A percentile compares a stretch with the other conserved stretches of the same genome.
phyloP scores from a whole-genome alignment of 30 jellyfish, hydroid and myxozoan genomes.

The Cassiopea andromeda region DNA sequence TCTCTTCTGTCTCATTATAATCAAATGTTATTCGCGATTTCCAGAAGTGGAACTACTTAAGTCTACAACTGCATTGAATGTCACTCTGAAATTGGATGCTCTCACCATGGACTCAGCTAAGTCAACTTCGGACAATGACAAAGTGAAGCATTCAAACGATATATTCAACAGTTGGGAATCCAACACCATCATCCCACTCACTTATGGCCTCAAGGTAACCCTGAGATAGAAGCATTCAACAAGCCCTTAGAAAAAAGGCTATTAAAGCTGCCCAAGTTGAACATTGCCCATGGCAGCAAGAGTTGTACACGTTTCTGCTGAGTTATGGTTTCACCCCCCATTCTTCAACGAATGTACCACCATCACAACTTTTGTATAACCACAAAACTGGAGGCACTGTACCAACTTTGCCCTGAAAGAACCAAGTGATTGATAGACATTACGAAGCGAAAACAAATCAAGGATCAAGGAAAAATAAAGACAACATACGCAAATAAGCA shows the following conservation, averaged over 20 bases:
- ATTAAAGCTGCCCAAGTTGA: constrained; percentile 33
- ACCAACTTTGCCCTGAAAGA: constrained; percentile 25
- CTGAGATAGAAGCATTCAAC: constrained; percentile 44
- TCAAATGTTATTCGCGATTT: constrained; percentile 24
- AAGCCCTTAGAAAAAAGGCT: constrained; percentile 33
- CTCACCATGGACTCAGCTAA: background rate
- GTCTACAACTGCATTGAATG: constrained; percentile 35
- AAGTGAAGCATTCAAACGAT: constrained; percentile 52
- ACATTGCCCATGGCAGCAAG: constrained; percentile 61
- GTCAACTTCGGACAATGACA: constrained; percentile 49
- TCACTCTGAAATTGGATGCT: constrained; percentile 18
- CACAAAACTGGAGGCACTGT: constrained; percentile 36
- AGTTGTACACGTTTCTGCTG: constrained; percentile 30
- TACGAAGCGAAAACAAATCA: constrained; percentile 32
- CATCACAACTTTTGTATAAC: constrained; percentile 46
- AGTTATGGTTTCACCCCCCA: constrained; percentile 58
- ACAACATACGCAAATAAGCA: constrained; percentile 31
- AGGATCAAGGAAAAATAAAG: background rate
- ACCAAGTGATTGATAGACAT: constrained; percentile 10
- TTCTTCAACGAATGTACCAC: constrained; percentile 45
- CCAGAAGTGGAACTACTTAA: constrained; percentile 73
- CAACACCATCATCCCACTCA: constrained; percentile 15
- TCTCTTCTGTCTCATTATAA: constrained; percentile 46
- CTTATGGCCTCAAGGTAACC: constrained; percentile 52
- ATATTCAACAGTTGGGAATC: constrained; percentile 25